Evolutionary conservation across 1,140 invertebrate species (phyloP), one percentile per base, ranked within the genome.

Genomic region (Calliphora vicina): DNA sequence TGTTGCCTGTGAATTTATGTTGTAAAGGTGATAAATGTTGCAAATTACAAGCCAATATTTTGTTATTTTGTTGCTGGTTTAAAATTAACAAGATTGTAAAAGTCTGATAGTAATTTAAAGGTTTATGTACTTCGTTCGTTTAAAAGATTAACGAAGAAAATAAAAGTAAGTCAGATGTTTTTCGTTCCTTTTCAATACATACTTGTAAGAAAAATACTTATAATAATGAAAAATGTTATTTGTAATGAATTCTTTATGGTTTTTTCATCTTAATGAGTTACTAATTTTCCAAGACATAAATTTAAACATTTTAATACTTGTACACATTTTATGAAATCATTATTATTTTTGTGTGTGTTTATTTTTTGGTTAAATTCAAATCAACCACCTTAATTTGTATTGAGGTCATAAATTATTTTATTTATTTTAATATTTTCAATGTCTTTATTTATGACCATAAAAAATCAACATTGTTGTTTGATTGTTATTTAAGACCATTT

Each of bases 21-120:
- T 23, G n/a, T 67, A 78, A 78, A 78, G 74, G 74, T 78, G 74
- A 78, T 78, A 78, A 78, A 78, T 78, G 35, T 13, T 25, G 35
- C 6, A 78, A 78, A 78, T 78, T 78, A 78, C 74, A 78, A 45
- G 72, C 72, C 73, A 76, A 25, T 43, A 23, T 43, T 23, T 45
- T 78, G 27, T 42, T 76, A 20, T 76, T 23, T 25, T 78, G n/a
- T 78, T 43, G 26, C 42, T 78, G 9, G 6, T 45, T 43, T 43
- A 78, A 78, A 43, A 9, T 23, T 12, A 78, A 78, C 74, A 78
- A 45, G 74, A 78, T 78, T n/a, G 35, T 45, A 2, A 43, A 78
- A 23, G 42, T 42, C 35, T 78, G 74, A 78, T 78, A 78, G 43
- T 8, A 35, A 35, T 35, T 35, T 35, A 35, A 35, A 35, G 35